Conservation (phyloP, 2,888 invertebrate species). For the Arrhopalites spinosus region DNA sequence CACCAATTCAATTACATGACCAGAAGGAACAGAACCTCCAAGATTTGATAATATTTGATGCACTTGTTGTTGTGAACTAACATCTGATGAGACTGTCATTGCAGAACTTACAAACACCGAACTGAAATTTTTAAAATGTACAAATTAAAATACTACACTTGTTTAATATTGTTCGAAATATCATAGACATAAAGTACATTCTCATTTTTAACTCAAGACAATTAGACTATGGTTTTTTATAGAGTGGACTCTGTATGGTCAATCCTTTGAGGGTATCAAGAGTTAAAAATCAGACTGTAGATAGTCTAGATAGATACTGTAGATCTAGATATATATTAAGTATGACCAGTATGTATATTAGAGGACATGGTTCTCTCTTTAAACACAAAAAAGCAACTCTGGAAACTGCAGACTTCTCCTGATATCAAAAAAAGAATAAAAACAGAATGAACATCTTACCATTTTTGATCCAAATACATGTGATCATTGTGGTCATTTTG, state of each 20-base stretch:
- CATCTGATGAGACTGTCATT: conserved; percentile 45
- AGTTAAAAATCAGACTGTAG: background rate
- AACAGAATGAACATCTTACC: conserved; percentile 36
- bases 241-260: background rate
- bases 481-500: conserved; percentile 46
- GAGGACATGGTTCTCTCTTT: too few relatives aligned
- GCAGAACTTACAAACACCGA: conserved; percentile 52
- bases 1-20: conserved; percentile 37
- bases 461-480: conserved; percentile 46
- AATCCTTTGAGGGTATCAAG: background rate
- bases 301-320: background rate
- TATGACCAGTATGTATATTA: too few relatives aligned
- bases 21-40: conserved; percentile 20
- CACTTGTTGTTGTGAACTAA: conserved; percentile 40
- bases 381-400: too few relatives aligned
- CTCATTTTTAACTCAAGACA: too few relatives aligned
- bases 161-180: background rate
- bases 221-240: background rate
- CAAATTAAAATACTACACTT: background rate
- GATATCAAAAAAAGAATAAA: background rate
- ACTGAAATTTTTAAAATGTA: too few relatives aligned
- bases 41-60: conserved; percentile 29
- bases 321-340: too few relatives aligned
- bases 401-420: too few relatives aligned
- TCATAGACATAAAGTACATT: background rate